Evolutionary conservation across 2,888 invertebrate genomes (phyloP).

Genomic region (Tipula lateralis): DNA sequence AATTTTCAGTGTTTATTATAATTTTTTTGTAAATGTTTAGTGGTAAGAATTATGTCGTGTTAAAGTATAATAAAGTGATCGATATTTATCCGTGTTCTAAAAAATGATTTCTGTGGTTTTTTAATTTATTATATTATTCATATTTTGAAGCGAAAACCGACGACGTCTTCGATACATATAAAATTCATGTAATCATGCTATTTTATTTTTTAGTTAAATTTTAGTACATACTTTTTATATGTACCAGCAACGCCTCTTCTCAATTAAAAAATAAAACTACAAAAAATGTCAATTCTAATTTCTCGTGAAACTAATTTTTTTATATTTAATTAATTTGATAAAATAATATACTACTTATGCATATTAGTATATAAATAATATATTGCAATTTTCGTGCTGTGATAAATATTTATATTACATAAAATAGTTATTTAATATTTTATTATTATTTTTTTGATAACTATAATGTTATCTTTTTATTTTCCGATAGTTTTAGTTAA

Average conservation of each 20-base stretch:
- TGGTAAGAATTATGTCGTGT: constrained; percentile 31
- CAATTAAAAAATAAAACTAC: neutral
- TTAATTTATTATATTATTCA: neutral
- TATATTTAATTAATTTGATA: neutral
- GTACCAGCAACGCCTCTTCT: constrained; percentile 28
- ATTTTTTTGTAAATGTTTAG: constrained; percentile 33
- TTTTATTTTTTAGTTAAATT: neutral
- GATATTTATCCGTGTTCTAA: neutral
- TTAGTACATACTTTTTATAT: neutral
- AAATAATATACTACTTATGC: neutral
- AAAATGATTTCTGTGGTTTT: neutral
- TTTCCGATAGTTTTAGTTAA: neutral
- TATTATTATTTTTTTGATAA: neutral
- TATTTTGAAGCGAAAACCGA: neutral
- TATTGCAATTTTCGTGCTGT: neutral
- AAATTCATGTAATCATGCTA: neutral
- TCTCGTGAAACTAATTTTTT: neutral
- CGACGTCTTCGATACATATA: neutral
- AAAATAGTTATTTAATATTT: neutral
- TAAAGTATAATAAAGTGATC: neutral
- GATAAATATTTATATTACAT: neutral
- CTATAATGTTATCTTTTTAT: neutral
- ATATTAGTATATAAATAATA: neutral
- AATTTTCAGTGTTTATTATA: neutral
- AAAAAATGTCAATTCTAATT: neutral